phyloP scores from a whole-genome alignment of 1,140 invertebrate species.

The Cotesia chilonis region DNA sequence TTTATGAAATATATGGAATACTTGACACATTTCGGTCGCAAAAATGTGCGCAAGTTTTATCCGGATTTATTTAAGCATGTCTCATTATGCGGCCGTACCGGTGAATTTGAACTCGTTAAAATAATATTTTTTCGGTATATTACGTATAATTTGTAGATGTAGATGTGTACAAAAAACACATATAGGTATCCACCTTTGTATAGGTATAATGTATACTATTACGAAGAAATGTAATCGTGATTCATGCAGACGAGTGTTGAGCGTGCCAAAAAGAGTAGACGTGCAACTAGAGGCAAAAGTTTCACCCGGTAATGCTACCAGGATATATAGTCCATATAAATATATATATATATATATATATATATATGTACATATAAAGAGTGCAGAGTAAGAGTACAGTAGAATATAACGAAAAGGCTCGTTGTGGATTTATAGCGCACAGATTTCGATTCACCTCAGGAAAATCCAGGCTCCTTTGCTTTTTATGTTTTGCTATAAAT shows the following conservation, averaged over 20 bases:
- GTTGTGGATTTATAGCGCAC: slow-evolving; percentile 21
- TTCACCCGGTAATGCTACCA: slow-evolving; percentile 1
- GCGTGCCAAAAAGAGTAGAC: not conserved
- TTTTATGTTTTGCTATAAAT: slow-evolving; percentile 3
- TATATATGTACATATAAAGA: not conserved
- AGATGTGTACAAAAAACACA: no score
- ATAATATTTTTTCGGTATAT: not conserved
- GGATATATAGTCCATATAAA: no score
- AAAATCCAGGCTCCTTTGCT: slow-evolving; percentile 19
- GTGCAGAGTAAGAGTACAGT: not conserved
- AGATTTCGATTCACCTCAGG: slow-evolving; percentile 30
- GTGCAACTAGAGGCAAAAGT: slow-evolving; percentile 17
- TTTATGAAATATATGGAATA: no score
- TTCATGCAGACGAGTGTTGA: slow-evolving; percentile 6
- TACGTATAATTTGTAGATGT: no score
- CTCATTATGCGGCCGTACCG: not conserved
- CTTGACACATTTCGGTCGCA: no score
- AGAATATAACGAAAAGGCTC: not conserved
- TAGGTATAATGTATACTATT: not conserved
- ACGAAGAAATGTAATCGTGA: slow-evolving; percentile 13
- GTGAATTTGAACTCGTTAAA: slow-evolving; percentile 13
- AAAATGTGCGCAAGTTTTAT: no score
- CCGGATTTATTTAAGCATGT: not conserved
- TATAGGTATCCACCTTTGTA: no score
- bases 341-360: no score